Conservation (phyloP, 2,888 invertebrate species). For the Choreutis nemorana region DNA sequence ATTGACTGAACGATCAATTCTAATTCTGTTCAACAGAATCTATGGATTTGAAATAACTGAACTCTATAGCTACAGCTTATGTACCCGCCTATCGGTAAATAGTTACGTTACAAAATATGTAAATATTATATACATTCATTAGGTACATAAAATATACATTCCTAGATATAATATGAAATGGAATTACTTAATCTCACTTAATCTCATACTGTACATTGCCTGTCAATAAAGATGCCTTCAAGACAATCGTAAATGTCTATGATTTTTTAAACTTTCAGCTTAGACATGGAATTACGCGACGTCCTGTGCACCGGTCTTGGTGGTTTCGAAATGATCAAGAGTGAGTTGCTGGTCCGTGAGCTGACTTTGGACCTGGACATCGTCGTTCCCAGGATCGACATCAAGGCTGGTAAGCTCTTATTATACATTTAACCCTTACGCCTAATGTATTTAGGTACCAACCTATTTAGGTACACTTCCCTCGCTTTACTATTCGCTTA, state of each 20-base stretch:
- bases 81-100: too few species aligned
- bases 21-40: too few species aligned
- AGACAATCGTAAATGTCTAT: conserved; percentile 1
- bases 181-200: too few species aligned
- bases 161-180: too few species aligned
- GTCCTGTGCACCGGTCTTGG: conserved; percentile 28
- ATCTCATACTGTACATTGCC: too few species aligned
- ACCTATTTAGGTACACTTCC: neutral
- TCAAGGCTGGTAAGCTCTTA: conserved; percentile 26
- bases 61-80: too few species aligned
- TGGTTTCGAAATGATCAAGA: conserved; percentile 31
- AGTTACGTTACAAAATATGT: too few species aligned
- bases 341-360: conserved; percentile 20
- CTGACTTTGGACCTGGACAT: conserved; percentile 39
- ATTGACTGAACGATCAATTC: too few species aligned
- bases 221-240: too few species aligned
- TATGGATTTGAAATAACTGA: too few species aligned
- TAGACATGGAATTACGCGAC: conserved; percentile 31
- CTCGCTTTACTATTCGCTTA: neutral
- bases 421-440: neutral
- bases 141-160: too few species aligned
- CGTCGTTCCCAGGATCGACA: conserved; percentile 26
- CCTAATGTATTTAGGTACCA: neutral
- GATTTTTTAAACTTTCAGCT: conserved; percentile 19
- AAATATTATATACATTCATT: too few species aligned